Conservation (phyloP, 1,140 invertebrate species). For the Diachasma alloeum region DNA sequence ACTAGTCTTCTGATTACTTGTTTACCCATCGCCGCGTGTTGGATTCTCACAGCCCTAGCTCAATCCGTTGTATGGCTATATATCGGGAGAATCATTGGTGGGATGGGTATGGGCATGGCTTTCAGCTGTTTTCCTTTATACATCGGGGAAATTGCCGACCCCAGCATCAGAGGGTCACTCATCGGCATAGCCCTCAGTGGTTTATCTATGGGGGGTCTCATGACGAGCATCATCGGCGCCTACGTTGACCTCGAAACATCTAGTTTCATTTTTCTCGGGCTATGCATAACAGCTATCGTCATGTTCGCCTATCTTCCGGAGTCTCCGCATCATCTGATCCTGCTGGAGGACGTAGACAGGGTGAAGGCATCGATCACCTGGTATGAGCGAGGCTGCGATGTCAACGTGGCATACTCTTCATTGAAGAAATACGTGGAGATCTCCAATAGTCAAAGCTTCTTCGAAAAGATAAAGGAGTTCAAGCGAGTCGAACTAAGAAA, state of each 20-base stretch:
- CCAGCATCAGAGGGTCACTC: constrained; percentile 72
- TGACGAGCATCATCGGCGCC: constrained; percentile 71
- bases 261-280: constrained; percentile 63
- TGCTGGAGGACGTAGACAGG: constrained; percentile 66
- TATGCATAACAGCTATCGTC: constrained; percentile 67
- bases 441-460: constrained; percentile 58
- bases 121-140: constrained; percentile 75
- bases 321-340: constrained; percentile 73
- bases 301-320: constrained; percentile 77
- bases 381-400: constrained; percentile 67
- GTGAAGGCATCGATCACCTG: constrained; percentile 69
- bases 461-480: constrained; percentile 67
- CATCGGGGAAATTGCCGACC: constrained; percentile 72
- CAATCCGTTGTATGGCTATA: constrained; percentile 66
- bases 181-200: constrained; percentile 69
- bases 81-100: constrained; percentile 65
- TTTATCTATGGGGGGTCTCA: constrained; percentile 68
- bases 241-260: constrained; percentile 66
- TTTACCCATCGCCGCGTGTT: constrained; percentile 70
- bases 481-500: constrained; percentile 67
- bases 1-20: constrained; percentile 69
- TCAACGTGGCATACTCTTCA: constrained; percentile 68
- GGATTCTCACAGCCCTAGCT: constrained; percentile 70
- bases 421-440: constrained; percentile 67
- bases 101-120: constrained; percentile 73